phyloP scores from a whole-genome alignment of 2,797 vertebrate species.

The Esox masquinongy region DNA sequence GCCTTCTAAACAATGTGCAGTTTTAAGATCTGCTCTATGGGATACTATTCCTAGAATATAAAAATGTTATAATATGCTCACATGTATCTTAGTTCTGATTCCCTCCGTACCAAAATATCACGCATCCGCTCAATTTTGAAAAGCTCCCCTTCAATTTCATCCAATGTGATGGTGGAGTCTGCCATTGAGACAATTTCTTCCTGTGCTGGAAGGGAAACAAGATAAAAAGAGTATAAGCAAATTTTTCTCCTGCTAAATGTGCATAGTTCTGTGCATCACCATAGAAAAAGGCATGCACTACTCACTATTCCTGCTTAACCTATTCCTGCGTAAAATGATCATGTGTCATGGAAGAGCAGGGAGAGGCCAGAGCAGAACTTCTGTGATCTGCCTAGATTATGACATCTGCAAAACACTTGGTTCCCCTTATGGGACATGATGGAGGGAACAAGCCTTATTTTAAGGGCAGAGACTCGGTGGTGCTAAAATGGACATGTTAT shows the following conservation, averaged over 20 bases:
- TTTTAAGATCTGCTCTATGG: too few species aligned
- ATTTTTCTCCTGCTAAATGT: not conserved
- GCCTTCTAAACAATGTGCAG: too few species aligned
- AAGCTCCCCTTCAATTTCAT: conserved; percentile 87
- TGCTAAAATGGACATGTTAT: not conserved
- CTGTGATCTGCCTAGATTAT: not conserved
- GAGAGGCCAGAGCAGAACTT: not conserved
- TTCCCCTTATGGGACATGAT: not conserved
- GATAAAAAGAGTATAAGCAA: not conserved
- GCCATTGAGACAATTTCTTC: conserved; percentile 86
- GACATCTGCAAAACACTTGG: not conserved
- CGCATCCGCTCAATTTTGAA: conserved; percentile 86
- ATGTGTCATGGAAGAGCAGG: conserved; percentile 5
- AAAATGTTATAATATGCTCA: conserved; percentile 61
- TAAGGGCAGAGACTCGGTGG: not conserved
- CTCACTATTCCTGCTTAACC: not conserved
- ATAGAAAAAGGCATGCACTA: conserved; percentile 15
- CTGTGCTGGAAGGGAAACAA: conserved; percentile 50
- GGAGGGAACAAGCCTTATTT: not conserved
- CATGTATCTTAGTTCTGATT: conserved; percentile 92
- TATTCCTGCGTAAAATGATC: conserved; percentile 25
- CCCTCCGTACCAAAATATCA: conserved; percentile 85
- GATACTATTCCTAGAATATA: not conserved
- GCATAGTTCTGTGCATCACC: conserved; percentile 2
- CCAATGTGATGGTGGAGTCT: conserved; percentile 80